These are phyloP conservation scores for Rhynchotus rufescens DNA, from an alignment of 2,797 vertebrate species.

Conservation along the genomic window DNA sequence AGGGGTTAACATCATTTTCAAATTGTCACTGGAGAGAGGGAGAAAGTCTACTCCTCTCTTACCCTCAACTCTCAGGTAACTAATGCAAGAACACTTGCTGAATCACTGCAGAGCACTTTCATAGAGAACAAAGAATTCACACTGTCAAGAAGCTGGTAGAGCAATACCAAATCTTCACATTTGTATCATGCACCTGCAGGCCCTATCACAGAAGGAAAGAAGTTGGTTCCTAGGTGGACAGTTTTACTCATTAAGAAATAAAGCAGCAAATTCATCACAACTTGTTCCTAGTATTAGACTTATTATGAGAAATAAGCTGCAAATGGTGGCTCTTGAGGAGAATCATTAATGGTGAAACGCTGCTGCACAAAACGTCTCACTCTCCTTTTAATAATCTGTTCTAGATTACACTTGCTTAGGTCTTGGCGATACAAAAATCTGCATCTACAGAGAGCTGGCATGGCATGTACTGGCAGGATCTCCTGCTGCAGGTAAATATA, in stretches of 20 bases:
- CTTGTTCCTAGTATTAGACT: background rate
- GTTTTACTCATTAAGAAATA: slow-evolving; percentile 3
- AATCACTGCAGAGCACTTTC: background rate
- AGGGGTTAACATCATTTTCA: background rate
- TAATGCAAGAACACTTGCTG: background rate
- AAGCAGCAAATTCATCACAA: background rate
- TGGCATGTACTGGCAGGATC: background rate
- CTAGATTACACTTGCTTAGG: background rate
- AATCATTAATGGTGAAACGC: background rate
- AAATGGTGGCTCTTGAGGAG: background rate
- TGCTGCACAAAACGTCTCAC: background rate
- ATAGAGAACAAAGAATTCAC: background rate
- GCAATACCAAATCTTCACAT: background rate
- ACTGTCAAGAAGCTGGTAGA: background rate
- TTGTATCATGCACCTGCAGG: background rate
- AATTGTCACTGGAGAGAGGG: background rate
- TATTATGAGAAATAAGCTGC: background rate
- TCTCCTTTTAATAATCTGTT: background rate
- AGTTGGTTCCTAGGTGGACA: background rate
- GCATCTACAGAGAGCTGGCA: background rate
- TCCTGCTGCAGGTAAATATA: background rate
- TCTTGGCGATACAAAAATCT: background rate
- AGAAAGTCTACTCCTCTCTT: background rate
- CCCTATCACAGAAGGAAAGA: slow-evolving; percentile 15
- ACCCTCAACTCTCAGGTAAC: background rate